A percentile compares a stretch with the other conserved stretches of the same genome.
Evolutionary conservation across 2,797 vertebrate genomes (phyloP).

Genomic region (Triplophysa bombifrons): DNA sequence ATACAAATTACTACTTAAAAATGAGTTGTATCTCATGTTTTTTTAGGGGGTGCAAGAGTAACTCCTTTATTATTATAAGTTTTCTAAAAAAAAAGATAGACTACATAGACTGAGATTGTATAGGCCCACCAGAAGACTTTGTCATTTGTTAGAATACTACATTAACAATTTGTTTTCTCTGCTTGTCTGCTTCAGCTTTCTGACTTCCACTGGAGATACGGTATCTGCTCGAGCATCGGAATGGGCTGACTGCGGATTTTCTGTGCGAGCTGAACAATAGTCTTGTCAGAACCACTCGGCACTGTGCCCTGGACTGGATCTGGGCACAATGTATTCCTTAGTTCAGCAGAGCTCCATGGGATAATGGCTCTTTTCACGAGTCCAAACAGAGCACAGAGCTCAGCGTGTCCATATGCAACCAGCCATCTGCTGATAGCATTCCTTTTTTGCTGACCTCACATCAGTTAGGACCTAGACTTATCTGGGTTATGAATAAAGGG

Average conservation of each 20-base stretch:
- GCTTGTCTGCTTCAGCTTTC: neutral
- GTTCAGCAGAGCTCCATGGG: conserved; percentile 42
- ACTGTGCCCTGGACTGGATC: conserved; percentile 21
- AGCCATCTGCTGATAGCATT: conserved; percentile 52
- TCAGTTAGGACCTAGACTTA: neutral
- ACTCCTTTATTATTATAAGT: too few relatives aligned
- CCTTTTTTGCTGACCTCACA: conserved; percentile 20
- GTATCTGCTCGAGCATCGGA: conserved; percentile 24
- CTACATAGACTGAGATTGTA: too few relatives aligned
- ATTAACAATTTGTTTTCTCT: neutral
- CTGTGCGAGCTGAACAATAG: conserved; percentile 40
- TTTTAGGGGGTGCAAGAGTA: too few relatives aligned
- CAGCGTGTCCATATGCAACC: conserved; percentile 46
- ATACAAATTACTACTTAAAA: too few relatives aligned
- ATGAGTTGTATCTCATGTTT: too few relatives aligned
- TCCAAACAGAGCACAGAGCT: conserved; percentile 23
- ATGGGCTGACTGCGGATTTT: conserved; percentile 41
- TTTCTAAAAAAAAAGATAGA: too few relatives aligned
- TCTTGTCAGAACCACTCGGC: conserved; percentile 37
- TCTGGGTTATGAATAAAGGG: neutral
- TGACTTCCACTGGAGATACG: conserved; percentile 9
- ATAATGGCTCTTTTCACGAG: conserved; percentile 59
- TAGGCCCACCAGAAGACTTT: neutral
- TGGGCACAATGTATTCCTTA: conserved; percentile 60
- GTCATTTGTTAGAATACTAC: neutral